A percentile compares a stretch with the other conserved stretches of the same genome.
Conservation (phyloP, 2,888 invertebrate genomes). For the Andrena fulva region DNA sequence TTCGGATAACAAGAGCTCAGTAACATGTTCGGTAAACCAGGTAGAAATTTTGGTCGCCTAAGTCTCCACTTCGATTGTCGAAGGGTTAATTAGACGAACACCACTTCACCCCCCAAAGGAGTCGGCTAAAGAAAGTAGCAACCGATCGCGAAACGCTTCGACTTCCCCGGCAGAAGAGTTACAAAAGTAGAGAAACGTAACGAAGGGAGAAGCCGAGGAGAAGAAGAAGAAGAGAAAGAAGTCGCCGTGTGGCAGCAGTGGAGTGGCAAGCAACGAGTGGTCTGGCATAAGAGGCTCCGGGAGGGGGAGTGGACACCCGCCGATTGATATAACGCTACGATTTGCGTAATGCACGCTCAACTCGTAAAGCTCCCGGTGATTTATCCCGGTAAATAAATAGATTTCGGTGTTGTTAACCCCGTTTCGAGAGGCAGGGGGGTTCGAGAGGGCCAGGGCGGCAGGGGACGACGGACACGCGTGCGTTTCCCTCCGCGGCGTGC, state of each 20-base stretch:
- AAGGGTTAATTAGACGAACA: conserved; percentile 23
- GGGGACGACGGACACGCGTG: conserved; percentile 23
- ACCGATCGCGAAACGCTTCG: conserved; percentile 23
- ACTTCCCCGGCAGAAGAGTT: not conserved
- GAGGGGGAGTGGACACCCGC: conserved; percentile 50
- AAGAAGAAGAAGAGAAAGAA: conserved; percentile 2
- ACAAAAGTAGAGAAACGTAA: not conserved
- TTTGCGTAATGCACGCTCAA: conserved; percentile 73
- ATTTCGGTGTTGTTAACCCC: conserved; percentile 78
- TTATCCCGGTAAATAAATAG: conserved; percentile 77
- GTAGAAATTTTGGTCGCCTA: no score
- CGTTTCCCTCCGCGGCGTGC: conserved; percentile 17
- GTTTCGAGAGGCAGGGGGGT: conserved; percentile 63
- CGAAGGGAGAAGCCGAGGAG: not conserved
- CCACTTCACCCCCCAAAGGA: not conserved
- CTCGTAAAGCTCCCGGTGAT: conserved; percentile 69
- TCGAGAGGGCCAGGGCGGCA: not conserved
- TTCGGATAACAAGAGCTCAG: no score
- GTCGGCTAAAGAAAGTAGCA: no score
- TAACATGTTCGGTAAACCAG: no score
- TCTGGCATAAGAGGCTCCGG: not conserved
- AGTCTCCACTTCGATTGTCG: not conserved
- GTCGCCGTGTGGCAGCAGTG: not conserved
- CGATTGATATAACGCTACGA: conserved; percentile 75
- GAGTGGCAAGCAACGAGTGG: conserved; percentile 45